Conservation (phyloP, 2,888 invertebrate species). For the Pollenia amentaria region DNA sequence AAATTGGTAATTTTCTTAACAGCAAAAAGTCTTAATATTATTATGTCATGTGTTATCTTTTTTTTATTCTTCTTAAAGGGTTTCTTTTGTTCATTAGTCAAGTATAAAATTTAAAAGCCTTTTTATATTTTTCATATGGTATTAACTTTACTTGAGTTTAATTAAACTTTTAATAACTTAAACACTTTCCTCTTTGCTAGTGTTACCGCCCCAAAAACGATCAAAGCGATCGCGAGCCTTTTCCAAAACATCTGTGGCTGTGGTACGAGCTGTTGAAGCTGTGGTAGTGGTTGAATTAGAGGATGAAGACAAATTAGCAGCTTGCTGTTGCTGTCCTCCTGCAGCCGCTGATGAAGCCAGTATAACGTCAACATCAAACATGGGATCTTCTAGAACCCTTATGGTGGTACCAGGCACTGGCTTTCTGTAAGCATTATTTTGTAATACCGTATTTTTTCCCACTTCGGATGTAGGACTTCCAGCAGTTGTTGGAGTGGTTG, state of each 20-base stretch:
- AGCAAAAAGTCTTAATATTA: conserved; percentile 68
- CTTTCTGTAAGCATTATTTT: conserved; percentile 77
- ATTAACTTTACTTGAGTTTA: conserved; percentile 48
- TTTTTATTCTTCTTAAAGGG: conserved; percentile 21
- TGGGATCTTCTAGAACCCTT: conserved; percentile 86
- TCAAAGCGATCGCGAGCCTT: conserved; percentile 93
- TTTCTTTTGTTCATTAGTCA: conserved; percentile 49
- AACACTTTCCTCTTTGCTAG: conserved; percentile 86
- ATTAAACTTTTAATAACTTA: conserved; percentile 75
- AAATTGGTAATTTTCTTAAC: conserved; percentile 47
- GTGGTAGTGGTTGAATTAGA: conserved; percentile 78
- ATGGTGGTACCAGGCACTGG: conserved; percentile 85
- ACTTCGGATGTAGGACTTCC: conserved; percentile 63
- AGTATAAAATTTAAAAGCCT: conserved; percentile 68
- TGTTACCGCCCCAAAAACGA: conserved; percentile 91
- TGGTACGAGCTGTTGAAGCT: conserved; percentile 80
- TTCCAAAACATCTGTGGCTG: conserved; percentile 90
- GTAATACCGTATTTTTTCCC: conserved; percentile 53
- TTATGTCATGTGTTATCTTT: conserved; percentile 59
- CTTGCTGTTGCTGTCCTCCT: conserved; percentile 60
- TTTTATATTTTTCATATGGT: conserved; percentile 30
- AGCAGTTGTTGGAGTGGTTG: conserved; percentile 70
- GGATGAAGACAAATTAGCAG: conserved; percentile 76
- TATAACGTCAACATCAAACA: conserved; percentile 83
- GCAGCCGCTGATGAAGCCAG: conserved; percentile 67